Percentiles rank a stretch among this genome's conserved stretches.
phyloP scores from a whole-genome alignment of 2,797 vertebrate species.

The Poeciliopsis turneri region DNA sequence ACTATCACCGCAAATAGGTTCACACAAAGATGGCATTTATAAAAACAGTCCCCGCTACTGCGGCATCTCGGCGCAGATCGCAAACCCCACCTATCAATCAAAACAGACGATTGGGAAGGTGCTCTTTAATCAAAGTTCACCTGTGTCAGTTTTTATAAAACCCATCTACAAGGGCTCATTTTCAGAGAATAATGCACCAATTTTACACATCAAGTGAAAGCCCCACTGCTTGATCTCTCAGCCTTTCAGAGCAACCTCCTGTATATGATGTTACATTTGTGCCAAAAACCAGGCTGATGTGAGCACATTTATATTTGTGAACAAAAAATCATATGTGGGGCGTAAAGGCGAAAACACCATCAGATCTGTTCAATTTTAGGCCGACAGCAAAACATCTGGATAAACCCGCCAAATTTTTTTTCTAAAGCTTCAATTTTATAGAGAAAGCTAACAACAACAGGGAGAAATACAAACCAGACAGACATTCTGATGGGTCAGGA shows the following conservation, averaged over 20 bases:
- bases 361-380: not conserved
- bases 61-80: too few species aligned
- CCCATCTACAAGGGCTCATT: not conserved
- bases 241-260: too few species aligned
- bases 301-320: not conserved
- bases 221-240: not conserved
- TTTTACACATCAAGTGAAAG: not conserved
- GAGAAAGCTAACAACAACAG: not conserved
- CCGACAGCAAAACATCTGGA: not conserved
- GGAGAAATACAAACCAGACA: not conserved
- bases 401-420: not conserved
- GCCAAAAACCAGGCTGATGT: not conserved
- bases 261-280: too few species aligned
- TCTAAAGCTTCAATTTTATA: not conserved
- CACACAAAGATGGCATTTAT: too few species aligned
- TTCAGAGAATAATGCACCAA: not conserved
- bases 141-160: not conserved
- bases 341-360: not conserved
- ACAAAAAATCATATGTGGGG: not conserved
- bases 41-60: too few species aligned
- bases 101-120: too few species aligned
- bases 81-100: too few species aligned
- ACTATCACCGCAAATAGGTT: too few species aligned
- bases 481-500: not conserved
- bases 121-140: too few species aligned